A percentile compares a stretch with the other conserved stretches of the same genome.
These are phyloP conservation scores for Dicerorhinus sumatrensis DNA, from an alignment of 2,113 vertebrate species.

Conservation along the genomic window DNA sequence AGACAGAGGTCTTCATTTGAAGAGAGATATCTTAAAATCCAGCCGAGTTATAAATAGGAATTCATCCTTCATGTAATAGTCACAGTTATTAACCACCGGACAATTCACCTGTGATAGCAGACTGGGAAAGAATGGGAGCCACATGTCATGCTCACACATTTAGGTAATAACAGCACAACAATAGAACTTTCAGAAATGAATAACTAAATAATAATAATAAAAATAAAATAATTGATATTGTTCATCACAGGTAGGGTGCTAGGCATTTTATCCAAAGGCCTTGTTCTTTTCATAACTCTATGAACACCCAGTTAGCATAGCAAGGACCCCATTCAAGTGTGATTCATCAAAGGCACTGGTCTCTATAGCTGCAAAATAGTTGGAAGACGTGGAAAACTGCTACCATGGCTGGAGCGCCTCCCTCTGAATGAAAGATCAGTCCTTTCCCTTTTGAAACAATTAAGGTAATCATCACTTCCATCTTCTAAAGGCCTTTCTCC, in stretches of 20 bases:
- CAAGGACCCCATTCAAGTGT: not conserved
- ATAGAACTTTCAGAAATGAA: conserved; percentile 25
- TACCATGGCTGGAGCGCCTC: not conserved
- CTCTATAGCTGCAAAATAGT: not conserved
- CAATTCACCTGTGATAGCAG: not conserved
- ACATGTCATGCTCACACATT: not conserved
- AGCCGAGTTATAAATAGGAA: not conserved
- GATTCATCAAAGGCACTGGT: not conserved
- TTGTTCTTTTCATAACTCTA: not conserved
- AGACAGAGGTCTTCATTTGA: not conserved
- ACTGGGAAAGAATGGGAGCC: not conserved
- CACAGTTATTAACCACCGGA: not conserved
- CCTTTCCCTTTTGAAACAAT: conserved; percentile 66
- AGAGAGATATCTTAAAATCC: not conserved
- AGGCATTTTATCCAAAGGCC: not conserved
- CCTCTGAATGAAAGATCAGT: not conserved
- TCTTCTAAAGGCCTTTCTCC: conserved; percentile 43
- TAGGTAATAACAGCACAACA: not conserved
- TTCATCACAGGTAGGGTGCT: not conserved
- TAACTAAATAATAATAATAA: not conserved
- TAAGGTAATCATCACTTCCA: conserved; percentile 57
- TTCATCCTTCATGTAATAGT: not conserved
- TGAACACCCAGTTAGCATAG: not conserved
- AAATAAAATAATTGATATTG: not conserved
- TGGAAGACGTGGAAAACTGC: not conserved